phyloP scores from a whole-genome alignment of 1,140 invertebrate genomes.

The Drosophila bipectinata region DNA sequence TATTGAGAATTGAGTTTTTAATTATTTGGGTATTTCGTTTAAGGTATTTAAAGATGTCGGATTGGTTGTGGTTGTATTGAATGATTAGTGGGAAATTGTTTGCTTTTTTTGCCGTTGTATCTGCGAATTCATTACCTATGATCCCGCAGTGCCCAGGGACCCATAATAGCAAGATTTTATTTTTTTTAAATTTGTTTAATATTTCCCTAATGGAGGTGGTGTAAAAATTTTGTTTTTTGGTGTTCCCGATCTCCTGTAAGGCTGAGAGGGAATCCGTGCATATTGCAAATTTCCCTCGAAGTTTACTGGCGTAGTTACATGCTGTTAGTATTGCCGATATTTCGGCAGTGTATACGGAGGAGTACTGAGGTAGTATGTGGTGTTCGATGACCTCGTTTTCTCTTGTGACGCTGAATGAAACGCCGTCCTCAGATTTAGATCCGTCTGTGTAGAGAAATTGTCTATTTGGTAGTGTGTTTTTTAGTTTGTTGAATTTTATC shows the following conservation, averaged over 20 bases:
- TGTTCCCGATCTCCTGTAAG: neutral
- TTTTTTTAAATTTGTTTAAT: constrained; percentile 11
- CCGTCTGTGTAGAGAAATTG: neutral
- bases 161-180: constrained; percentile 8
- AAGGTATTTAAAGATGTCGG: no score
- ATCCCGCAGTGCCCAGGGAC: constrained; percentile 14
- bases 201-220: constrained; percentile 1
- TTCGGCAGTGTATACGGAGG: neutral
- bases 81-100: no score
- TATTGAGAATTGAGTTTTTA: no score
- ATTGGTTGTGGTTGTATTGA: no score
- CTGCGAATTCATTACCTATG: constrained; percentile 10
- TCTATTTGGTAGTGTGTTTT: neutral
- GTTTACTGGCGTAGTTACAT: constrained; percentile 6
- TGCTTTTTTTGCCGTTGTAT: constrained; percentile 8
- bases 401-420: neutral
- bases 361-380: neutral
- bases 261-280: neutral
- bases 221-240: constrained; percentile 8
- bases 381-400: neutral
- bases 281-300: neutral
- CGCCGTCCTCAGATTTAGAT: neutral
- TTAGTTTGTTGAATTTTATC: no score
- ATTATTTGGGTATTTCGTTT: no score
- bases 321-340: neutral